These are phyloP conservation scores for Cotesia congregata DNA, from an alignment of 2,888 invertebrate species.

Conservation along the genomic window DNA sequence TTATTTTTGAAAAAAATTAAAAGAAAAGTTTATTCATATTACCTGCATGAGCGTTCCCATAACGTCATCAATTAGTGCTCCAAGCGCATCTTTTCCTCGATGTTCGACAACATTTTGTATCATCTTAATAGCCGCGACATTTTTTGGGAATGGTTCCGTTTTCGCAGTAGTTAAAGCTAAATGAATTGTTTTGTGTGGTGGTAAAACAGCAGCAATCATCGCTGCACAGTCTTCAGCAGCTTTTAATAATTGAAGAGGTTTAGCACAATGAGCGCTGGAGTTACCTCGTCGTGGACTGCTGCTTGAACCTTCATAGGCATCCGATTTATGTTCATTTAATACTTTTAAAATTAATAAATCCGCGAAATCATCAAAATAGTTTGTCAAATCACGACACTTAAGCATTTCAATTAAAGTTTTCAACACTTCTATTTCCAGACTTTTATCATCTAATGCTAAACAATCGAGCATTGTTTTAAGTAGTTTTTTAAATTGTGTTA, in stretches of 20 bases:
- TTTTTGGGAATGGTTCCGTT: conserved; percentile 88
- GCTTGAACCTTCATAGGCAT: conserved; percentile 55
- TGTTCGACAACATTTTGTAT: conserved; percentile 87
- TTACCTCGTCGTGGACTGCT: conserved; percentile 36
- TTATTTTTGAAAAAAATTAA: too few relatives aligned
- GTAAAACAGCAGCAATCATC: conserved; percentile 84
- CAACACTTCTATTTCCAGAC: conserved; percentile 83
- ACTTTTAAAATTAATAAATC: conserved; percentile 93
- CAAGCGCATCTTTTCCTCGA: conserved; percentile 79
- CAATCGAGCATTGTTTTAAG: conserved; percentile 85
- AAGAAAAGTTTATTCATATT: conserved; percentile 44
- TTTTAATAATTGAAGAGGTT: conserved; percentile 76
- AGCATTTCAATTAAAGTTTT: conserved; percentile 89
- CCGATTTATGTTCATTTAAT: conserved; percentile 83
- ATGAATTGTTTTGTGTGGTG: conserved; percentile 83
- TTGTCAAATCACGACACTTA: conserved; percentile 81
- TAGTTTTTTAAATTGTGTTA: conserved; percentile 65
- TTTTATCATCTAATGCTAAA: conserved; percentile 75
- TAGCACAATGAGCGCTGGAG: conserved; percentile 26
- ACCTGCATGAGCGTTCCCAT: conserved; percentile 93
- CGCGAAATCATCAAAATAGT: conserved; percentile 88
- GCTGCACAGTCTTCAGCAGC: conserved; percentile 89
- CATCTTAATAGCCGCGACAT: conserved; percentile 94
- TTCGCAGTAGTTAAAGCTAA: conserved; percentile 88
- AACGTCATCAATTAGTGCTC: conserved; percentile 82